phyloP scores from a whole-genome alignment of 1,140 invertebrate genomes.

The Neodiprion fabricii region DNA sequence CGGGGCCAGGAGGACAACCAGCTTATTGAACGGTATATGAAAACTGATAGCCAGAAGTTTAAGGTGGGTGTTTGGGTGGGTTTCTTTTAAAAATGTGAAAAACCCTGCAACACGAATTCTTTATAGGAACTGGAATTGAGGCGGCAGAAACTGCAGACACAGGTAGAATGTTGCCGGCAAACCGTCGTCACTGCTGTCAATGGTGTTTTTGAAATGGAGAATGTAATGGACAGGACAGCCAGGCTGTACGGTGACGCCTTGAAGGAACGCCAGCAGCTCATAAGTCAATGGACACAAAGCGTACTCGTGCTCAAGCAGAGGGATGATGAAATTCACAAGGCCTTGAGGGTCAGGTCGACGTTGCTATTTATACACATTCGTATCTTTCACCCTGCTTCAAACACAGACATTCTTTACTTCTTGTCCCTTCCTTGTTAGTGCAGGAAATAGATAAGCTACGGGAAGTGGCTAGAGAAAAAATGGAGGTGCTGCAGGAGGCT shows the following conservation, averaged over 20 bases:
- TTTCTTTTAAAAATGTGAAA: constrained; percentile 15
- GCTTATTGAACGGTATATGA: constrained; percentile 69
- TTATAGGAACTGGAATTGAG: constrained; percentile 56
- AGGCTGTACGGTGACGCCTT: constrained; percentile 51
- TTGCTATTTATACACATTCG: too few relatives aligned
- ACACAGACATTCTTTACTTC: background rate
- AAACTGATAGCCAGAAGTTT: constrained; percentile 68
- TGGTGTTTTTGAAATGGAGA: constrained; percentile 50
- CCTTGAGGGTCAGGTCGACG: constrained; percentile 32
- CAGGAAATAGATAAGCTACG: constrained; percentile 49
- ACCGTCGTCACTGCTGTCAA: constrained; percentile 42
- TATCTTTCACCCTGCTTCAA: too few relatives aligned
- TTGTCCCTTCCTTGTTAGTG: background rate
- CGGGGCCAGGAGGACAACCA: constrained; percentile 67
- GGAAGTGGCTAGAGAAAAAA: constrained; percentile 38
- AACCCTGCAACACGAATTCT: constrained; percentile 13
- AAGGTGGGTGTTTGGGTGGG: constrained; percentile 54
- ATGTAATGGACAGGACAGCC: constrained; percentile 50
- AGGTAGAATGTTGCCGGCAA: constrained; percentile 43
- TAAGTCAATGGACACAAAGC: constrained; percentile 57
- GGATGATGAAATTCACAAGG: constrained; percentile 47
- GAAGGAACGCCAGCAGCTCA: constrained; percentile 50
- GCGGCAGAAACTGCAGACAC: constrained; percentile 44
- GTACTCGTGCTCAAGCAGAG: constrained; percentile 47
- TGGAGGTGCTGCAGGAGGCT: constrained; percentile 39